These are phyloP conservation scores for Ectemnius cavifrons DNA, from an alignment of 2,888 invertebrate species.

Conservation along the genomic window DNA sequence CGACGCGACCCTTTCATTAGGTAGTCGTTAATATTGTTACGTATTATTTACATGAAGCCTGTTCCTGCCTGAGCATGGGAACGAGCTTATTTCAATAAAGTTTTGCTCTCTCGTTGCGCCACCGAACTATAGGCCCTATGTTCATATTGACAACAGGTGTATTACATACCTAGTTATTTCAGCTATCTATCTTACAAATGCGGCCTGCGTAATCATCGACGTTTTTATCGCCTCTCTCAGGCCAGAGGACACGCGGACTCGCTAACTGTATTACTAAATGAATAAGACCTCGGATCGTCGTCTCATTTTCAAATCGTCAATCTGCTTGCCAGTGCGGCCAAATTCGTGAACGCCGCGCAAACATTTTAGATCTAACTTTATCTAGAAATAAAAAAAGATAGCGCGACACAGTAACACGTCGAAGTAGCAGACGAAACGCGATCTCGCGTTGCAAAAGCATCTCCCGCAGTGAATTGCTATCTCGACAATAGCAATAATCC, in stretches of 20 bases:
- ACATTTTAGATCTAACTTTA: slow-evolving; percentile 40
- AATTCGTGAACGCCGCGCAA: slow-evolving; percentile 42
- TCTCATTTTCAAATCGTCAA: slow-evolving; percentile 14
- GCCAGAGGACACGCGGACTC: slow-evolving; percentile 48
- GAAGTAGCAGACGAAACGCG: slow-evolving; percentile 53
- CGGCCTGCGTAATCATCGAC: slow-evolving; percentile 48
- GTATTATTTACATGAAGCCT: slow-evolving; percentile 68
- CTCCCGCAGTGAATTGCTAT: slow-evolving; percentile 46
- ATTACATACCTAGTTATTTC: slow-evolving; percentile 70
- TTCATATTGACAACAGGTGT: slow-evolving; percentile 76
- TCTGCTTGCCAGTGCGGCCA: slow-evolving; percentile 37
- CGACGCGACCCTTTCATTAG: slow-evolving; percentile 25
- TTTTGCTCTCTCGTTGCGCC: slow-evolving; percentile 65
- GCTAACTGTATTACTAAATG: slow-evolving; percentile 21
- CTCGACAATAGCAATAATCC: slow-evolving; percentile 41
- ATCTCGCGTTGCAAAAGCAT: neutral
- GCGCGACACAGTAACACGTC: slow-evolving; percentile 54
- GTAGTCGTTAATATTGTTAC: slow-evolving; percentile 37
- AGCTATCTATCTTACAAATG: slow-evolving; percentile 72
- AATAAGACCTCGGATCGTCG: slow-evolving; percentile 26
- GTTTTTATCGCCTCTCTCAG: slow-evolving; percentile 30
- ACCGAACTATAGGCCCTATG: slow-evolving; percentile 69
- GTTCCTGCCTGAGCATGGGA: slow-evolving; percentile 46
- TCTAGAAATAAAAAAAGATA: slow-evolving; percentile 58
- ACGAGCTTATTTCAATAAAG: slow-evolving; percentile 69